These are phyloP conservation scores for Hydropsyche tenuis DNA, from an alignment of 1,140 invertebrate genomes.

Conservation along the genomic window DNA sequence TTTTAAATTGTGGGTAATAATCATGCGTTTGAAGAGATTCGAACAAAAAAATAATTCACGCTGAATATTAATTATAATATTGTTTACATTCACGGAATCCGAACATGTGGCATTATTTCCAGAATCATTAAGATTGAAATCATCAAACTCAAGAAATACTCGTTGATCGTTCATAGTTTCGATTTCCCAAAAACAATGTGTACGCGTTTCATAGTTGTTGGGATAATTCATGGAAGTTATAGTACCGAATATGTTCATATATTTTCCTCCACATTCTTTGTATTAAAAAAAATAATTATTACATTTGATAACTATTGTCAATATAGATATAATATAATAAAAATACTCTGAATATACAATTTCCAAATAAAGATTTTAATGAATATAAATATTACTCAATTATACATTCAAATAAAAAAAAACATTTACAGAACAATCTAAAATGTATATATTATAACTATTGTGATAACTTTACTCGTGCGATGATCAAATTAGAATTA, in stretches of 20 bases:
- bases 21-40: neutral
- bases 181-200: constrained; percentile 78
- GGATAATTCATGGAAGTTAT: constrained; percentile 80
- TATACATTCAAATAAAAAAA: too few species aligned
- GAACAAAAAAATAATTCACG: neutral
- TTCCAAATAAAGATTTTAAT: too few species aligned
- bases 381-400: too few species aligned
- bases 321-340: too few species aligned
- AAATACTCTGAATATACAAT: too few species aligned
- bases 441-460: too few species aligned
- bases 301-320: constrained; percentile 3
- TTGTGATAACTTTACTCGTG: too few species aligned
- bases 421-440: too few species aligned
- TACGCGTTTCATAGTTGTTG: constrained; percentile 70
- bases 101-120: constrained; percentile 11
- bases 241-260: constrained; percentile 58
- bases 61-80: constrained; percentile 23
- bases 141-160: constrained; percentile 59
- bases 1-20: neutral
- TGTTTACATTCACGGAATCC: constrained; percentile 38
- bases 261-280: constrained; percentile 62
- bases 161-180: constrained; percentile 70
- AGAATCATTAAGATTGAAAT: constrained; percentile 63
- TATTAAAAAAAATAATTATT: too few species aligned
- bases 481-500: too few species aligned